These are phyloP conservation scores for Oscheius sp. DNA, from an alignment of 2,888 invertebrate species.

Conservation along the genomic window DNA sequence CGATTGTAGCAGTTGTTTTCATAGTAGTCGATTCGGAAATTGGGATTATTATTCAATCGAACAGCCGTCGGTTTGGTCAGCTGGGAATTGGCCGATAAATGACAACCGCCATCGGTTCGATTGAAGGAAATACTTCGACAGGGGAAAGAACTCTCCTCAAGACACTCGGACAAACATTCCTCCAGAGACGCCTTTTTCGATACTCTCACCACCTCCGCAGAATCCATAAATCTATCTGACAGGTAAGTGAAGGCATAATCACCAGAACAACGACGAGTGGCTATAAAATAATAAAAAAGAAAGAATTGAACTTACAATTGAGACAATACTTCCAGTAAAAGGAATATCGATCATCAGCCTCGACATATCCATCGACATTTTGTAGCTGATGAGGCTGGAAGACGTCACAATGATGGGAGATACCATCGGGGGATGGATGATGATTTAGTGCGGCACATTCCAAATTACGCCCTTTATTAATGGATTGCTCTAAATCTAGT, in stretches of 20 bases:
- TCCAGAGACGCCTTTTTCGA: conserved; percentile 56
- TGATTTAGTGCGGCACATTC: conserved; percentile 70
- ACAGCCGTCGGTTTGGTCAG: conserved; percentile 67
- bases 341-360: conserved; percentile 69
- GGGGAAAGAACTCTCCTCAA: conserved; percentile 61
- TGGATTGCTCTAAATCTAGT: not conserved
- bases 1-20: conserved; percentile 70
- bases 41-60: conserved; percentile 70
- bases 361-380: conserved; percentile 69
- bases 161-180: conserved; percentile 67
- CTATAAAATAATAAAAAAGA: conserved; percentile 45
- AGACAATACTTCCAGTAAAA: conserved; percentile 71
- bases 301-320: conserved; percentile 41
- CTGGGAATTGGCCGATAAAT: conserved; percentile 67
- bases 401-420: conserved; percentile 69
- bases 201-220: conserved; percentile 51
- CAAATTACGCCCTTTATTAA: conserved; percentile 37
- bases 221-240: conserved; percentile 69
- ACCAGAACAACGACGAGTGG: conserved; percentile 61
- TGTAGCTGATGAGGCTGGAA: conserved; percentile 64
- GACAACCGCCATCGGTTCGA: conserved; percentile 68
- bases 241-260: conserved; percentile 70
- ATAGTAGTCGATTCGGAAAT: conserved; percentile 70
- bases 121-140: conserved; percentile 70
- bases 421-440: conserved; percentile 60